Evolutionary conservation across 2,888 invertebrate species (phyloP), one percentile per base, ranked within the genome.

Genomic region (Drosophila stalkeri): DNA sequence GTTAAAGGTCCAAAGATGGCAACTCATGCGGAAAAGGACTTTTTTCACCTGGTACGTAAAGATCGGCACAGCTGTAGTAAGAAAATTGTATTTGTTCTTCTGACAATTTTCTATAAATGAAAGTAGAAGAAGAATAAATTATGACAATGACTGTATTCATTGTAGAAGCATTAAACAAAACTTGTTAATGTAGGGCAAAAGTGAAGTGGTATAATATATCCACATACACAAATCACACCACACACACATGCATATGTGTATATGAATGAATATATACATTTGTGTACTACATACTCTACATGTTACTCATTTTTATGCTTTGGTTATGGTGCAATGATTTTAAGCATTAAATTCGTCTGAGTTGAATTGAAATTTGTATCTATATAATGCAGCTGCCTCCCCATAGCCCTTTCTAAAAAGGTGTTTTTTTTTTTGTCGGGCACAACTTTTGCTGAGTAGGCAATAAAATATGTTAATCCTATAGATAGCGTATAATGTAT

Each of bases 21-120:
- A 75, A 84, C 81, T 57, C 60, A 75, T 49, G 87, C 85, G 61
- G 85, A 85, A 68, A 85, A 85, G 85, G 85, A 85, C n/a, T 85
- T 70, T 54, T 75, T 77, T 64, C 75, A 86, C 41, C 67, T 86
- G 86, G 88, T 88, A 88, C 23, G 86, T 82, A 83, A 18, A 66
- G 51, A 60, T 66, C 23, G 20, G 18, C 27, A 61, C 64, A 73
- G 56, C 64, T 81, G 62, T 64, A 54, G 51, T 51, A 31, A 27
- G 47, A 27, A 16, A 47, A 35, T 55, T 16, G n/a, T 9, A 18
- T 18, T 46, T 16, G 16, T 9, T n/a, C 1, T 39, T 46, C 8
- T 46, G 12, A 1, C 7, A 7, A n/a, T 2, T 16, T 16, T 20
- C 3, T 37, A 54, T 27, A 7, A 11, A 27, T 39, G 16, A 23